Percentiles rank a stretch among this genome's conserved stretches.
phyloP scores from a whole-genome alignment of 2,888 invertebrate species.

The Macrophya annulata region DNA sequence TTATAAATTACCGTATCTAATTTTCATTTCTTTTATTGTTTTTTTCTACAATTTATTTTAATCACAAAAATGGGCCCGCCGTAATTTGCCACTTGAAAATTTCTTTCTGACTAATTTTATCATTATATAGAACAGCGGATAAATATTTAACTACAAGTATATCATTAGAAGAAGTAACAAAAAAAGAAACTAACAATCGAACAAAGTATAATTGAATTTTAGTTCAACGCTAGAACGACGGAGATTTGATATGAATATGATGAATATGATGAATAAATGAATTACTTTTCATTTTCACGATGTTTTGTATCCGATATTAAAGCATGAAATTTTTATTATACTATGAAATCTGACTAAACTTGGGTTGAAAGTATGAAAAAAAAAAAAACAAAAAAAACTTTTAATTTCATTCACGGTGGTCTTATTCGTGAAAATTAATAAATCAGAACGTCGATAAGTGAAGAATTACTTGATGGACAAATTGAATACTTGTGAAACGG shows the following conservation, averaged over 20 bases:
- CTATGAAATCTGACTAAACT: neutral
- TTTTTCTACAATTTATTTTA: neutral
- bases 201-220: neutral
- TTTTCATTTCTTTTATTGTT: neutral
- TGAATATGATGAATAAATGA: neutral
- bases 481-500: neutral
- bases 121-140: neutral
- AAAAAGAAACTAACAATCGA: neutral
- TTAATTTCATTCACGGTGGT: neutral
- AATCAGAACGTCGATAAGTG: neutral
- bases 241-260: neutral
- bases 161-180: neutral
- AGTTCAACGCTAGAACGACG: neutral
- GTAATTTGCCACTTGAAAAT: neutral
- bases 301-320: neutral
- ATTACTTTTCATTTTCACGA: neutral
- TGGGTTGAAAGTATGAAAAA: neutral
- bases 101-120: neutral
- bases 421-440: neutral
- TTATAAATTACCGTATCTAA: neutral
- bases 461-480: neutral
- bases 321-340: neutral
- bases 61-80: constrained; percentile 1
- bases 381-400: too few species aligned
- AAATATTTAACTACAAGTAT: neutral